These are phyloP conservation scores for Argentina silus DNA, from an alignment of 2,797 vertebrate genomes.

Conservation along the genomic window DNA sequence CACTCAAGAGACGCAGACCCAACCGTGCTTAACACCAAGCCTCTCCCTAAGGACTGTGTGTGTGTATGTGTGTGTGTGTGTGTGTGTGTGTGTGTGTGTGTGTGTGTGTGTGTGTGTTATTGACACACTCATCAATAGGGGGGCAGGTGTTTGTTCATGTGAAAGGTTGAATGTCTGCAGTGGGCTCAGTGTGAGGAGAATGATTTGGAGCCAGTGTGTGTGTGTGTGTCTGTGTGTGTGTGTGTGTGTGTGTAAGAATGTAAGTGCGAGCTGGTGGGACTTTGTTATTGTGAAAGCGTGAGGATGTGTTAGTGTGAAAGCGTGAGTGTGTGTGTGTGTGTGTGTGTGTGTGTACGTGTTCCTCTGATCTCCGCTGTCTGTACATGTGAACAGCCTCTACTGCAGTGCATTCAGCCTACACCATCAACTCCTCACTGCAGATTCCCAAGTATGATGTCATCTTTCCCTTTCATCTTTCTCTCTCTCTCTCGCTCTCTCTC, in stretches of 20 bases:
- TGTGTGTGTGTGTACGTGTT: conserved; percentile 10
- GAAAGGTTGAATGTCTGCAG: neutral
- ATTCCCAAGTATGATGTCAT: conserved; percentile 69
- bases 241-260: conserved; percentile 5
- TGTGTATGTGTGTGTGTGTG: no score
- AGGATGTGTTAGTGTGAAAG: conserved; percentile 4
- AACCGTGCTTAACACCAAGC: no score
- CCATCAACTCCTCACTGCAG: conserved; percentile 62
- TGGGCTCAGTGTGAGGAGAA: neutral
- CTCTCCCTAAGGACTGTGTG: neutral
- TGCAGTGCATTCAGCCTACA: conserved; percentile 60
- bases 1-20: no score
- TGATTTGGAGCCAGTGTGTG: conserved; percentile 7
- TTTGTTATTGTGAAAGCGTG: neutral
- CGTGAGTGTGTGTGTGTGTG: neutral
- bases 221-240: neutral
- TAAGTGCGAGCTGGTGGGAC: neutral
- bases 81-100: neutral
- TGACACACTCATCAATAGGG: neutral
- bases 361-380: conserved; percentile 11
- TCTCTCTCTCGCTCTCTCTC: conserved; percentile 21
- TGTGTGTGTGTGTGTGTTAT: neutral
- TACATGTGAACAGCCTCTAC: conserved; percentile 44
- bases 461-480: conserved; percentile 55
- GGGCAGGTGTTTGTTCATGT: neutral